Conservation (phyloP, 1,140 invertebrate species). For the Sipha flava region DNA sequence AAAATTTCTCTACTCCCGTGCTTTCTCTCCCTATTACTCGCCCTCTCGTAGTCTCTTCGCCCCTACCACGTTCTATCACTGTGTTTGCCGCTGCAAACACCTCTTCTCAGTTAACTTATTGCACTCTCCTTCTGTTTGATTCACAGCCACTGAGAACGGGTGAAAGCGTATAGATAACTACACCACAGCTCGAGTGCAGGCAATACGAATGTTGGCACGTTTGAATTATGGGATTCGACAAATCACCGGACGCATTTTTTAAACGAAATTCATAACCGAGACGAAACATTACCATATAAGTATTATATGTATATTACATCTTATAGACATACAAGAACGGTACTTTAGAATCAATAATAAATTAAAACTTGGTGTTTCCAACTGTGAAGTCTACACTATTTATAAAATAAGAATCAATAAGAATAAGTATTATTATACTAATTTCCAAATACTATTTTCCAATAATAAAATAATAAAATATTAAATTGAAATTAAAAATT, state of each 20-base stretch:
- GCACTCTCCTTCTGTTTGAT: neutral
- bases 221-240: neutral
- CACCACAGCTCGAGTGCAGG: neutral
- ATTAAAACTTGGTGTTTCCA: too few relatives aligned
- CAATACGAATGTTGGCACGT: neutral
- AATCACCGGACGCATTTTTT: neutral
- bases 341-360: too few relatives aligned
- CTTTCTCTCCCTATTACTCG: too few relatives aligned
- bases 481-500: too few relatives aligned
- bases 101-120: neutral
- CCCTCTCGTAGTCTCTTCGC: too few relatives aligned
- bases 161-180: neutral
- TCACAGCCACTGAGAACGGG: neutral
- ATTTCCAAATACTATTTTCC: too few relatives aligned
- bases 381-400: too few relatives aligned
- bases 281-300: neutral
- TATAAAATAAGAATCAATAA: too few relatives aligned
- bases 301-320: too few relatives aligned
- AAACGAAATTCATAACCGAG: neutral
- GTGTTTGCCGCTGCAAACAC: neutral
- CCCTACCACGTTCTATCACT: neutral
- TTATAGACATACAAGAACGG: too few relatives aligned
- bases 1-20: neutral
- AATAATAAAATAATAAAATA: too few relatives aligned
- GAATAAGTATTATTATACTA: too few relatives aligned